Evolutionary conservation across 2,797 vertebrate species (phyloP).

Genomic region (Gadopsis marmoratus): DNA sequence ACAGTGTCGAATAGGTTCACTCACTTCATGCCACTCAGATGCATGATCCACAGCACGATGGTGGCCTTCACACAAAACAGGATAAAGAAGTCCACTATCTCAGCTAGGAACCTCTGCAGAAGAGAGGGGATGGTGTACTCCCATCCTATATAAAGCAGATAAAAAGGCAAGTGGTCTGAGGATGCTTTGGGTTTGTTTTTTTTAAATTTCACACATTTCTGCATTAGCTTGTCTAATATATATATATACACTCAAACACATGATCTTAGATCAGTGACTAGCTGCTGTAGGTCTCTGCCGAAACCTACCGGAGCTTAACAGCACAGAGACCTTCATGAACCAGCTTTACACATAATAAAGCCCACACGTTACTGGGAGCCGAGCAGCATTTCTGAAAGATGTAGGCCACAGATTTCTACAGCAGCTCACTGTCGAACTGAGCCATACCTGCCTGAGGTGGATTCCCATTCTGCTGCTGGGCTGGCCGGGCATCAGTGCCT

Average conservation of each 20-base stretch:
- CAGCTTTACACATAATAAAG: slow-evolving; percentile 20
- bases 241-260: background rate
- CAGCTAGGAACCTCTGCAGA: slow-evolving; percentile 93
- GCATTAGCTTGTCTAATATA: too few relatives aligned
- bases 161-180: background rate
- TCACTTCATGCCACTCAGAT: slow-evolving; percentile 96
- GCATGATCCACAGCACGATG: slow-evolving; percentile 94
- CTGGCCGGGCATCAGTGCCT: slow-evolving; percentile 47
- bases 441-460: slow-evolving; percentile 84
- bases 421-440: background rate
- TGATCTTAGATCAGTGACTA: background rate
- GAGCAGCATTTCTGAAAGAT: background rate
- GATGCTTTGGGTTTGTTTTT: too few relatives aligned
- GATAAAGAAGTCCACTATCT: slow-evolving; percentile 97
- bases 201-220: background rate
- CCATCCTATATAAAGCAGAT: slow-evolving; percentile 82
- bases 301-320: background rate
- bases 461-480: slow-evolving; percentile 74
- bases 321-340: slow-evolving; percentile 33
- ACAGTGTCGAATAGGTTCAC: slow-evolving; percentile 21
- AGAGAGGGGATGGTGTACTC: slow-evolving; percentile 94
- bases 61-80: slow-evolving; percentile 96
- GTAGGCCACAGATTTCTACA: background rate
- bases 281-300: background rate
- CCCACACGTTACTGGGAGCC: background rate